These are phyloP conservation scores for Muntiacus muntjak DNA, from an alignment of 2,113 vertebrate genomes.

Conservation along the genomic window DNA sequence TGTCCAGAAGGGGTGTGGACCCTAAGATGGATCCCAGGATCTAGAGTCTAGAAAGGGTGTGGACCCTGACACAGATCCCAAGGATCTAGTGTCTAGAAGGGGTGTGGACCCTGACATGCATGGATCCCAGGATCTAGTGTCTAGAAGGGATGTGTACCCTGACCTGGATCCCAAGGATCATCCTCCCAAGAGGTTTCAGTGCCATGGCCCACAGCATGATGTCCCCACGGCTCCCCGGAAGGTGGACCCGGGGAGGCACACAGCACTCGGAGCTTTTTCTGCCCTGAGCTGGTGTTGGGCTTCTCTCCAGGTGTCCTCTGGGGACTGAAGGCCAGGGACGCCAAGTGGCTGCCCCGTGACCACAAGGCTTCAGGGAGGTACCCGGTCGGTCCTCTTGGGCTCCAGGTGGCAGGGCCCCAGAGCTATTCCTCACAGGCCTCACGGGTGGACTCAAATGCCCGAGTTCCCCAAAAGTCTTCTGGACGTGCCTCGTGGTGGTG, in stretches of 20 bases:
- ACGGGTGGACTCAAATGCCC: not conserved
- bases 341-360: not conserved
- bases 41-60: too few relatives aligned
- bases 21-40: too few relatives aligned
- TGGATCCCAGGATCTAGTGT: too few relatives aligned
- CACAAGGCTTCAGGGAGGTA: not conserved
- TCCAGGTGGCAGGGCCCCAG: too few relatives aligned
- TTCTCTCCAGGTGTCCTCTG: not conserved
- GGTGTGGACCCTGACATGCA: too few relatives aligned
- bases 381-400: not conserved
- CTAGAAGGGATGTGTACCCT: too few relatives aligned
- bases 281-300: not conserved
- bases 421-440: not conserved
- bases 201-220: not conserved
- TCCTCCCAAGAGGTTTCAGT: not conserved
- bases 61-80: too few relatives aligned
- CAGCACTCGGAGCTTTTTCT: rapidly evolving
- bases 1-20: too few relatives aligned
- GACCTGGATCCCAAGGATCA: not conserved
- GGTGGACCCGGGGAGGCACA: rapidly evolving
- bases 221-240: rapidly evolving
- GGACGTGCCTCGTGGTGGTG: too few relatives aligned
- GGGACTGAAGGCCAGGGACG: not conserved
- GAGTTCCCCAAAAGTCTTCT: not conserved
- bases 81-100: too few relatives aligned